Conservation (phyloP, 35 echinoderm and acorn worm genomes). For the Strongylocentrotus purpuratus region DNA sequence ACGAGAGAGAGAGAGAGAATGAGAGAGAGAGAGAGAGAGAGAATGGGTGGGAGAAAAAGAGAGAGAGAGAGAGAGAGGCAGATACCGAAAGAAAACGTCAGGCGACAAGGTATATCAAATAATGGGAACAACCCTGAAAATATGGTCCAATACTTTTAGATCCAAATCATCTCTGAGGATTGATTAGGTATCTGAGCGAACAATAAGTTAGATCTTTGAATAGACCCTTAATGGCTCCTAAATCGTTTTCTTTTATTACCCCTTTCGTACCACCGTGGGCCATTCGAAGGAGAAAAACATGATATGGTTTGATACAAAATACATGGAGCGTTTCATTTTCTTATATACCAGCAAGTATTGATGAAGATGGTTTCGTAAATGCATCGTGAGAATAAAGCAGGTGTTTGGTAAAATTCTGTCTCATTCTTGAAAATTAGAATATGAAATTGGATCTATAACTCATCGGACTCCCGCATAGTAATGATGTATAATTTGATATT, state of each 20-base stretch:
- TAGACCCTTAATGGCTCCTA: background rate
- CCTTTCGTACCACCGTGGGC: background rate
- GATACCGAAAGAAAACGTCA: too few relatives aligned
- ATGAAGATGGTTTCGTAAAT: background rate
- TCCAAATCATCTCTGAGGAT: background rate
- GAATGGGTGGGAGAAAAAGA: too few relatives aligned
- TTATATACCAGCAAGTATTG: background rate
- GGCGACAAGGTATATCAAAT: too few relatives aligned
- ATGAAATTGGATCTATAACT: background rate
- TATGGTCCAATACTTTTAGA: too few relatives aligned
- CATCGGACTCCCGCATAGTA: background rate
- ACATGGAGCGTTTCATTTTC: background rate
- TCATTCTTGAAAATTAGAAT: background rate
- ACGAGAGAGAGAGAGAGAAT: background rate
- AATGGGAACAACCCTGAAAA: too few relatives aligned
- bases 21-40: too few relatives aligned
- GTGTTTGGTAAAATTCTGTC: background rate
- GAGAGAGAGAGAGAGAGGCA: too few relatives aligned
- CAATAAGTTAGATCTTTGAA: background rate
- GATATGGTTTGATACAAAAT: background rate
- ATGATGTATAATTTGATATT: too few relatives aligned
- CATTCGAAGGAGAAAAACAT: background rate
- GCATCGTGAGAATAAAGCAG: background rate
- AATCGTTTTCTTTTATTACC: background rate
- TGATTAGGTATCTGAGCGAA: background rate